Evolutionary conservation across 2,888 invertebrate species (phyloP), one percentile per base, ranked within the genome.

Genomic region (Drosophila emarginata): DNA sequence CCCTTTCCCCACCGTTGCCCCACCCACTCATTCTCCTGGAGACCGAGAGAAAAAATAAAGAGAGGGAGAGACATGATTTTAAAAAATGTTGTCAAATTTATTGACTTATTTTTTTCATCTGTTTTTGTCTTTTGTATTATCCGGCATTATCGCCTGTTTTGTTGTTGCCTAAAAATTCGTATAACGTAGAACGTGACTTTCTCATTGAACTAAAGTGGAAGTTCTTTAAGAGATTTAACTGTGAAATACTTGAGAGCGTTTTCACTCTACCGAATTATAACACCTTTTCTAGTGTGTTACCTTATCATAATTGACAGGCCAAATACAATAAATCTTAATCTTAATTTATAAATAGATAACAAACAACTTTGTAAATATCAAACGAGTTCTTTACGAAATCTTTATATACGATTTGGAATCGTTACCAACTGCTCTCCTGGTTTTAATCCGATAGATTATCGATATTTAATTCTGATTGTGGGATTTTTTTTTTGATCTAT

Each of bases 31-130:
- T 11, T 18, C 39, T 57, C 50, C 40, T 50, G 37, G 18, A 5
- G 12, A 18, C 6, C 52, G 12, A 39, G 32, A 53, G 18, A 50
- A 51, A 7, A 21, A 36, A 14, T 40, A 53, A 32, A 59, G 54
- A 58, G 45, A 52, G 64, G 51, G 58, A 4, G 11, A 45, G 40
- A 45, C 9, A 18, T 45, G 40, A 73, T 69, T 53, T 59, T 53
- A 45, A 61, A 68, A 68, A 71, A 54, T 62, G 52, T 63, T 76
- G 66, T 71, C 66, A 66, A 77, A 79, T 79, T 79, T 77, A 77
- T 77, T 77, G 71, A 77, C 74, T 79, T 71, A 67, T 74, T 79
- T 69, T 50, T 40, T 58, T 65, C 59, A 61, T 45, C 50, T 70
- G 53, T 40, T 60, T 36, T 62, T 50, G 54, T 51, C 57, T 39